A percentile compares a stretch with the other conserved stretches of the same genome.
Evolutionary conservation across 1,140 invertebrate species (phyloP).

Genomic region (Orussus abietinus): DNA sequence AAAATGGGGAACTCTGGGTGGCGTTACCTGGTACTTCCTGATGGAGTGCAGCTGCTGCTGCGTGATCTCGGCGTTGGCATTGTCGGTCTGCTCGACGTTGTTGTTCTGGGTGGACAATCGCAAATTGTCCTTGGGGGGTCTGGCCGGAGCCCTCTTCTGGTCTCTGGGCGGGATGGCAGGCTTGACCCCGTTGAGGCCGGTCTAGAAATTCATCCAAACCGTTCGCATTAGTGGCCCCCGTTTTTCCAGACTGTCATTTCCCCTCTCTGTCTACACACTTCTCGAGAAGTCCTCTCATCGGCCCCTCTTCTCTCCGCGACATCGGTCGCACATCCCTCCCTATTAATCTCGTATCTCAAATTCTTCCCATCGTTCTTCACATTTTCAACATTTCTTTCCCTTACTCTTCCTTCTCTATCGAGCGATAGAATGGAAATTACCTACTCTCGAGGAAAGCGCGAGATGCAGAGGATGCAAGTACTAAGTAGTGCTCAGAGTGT

Average conservation of each 20-base stretch:
- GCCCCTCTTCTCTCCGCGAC: background rate
- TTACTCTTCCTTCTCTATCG: slow-evolving; percentile 13
- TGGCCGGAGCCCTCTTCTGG: slow-evolving; percentile 65
- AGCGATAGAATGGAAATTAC: no score
- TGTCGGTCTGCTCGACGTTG: slow-evolving; percentile 56
- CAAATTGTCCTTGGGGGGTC: slow-evolving; percentile 60
- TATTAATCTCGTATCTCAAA: background rate
- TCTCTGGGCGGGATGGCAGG: slow-evolving; percentile 73
- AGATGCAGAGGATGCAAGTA: no score
- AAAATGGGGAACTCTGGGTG: no score
- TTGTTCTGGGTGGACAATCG: slow-evolving; percentile 46
- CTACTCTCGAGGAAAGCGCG: no score
- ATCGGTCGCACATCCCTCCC: background rate
- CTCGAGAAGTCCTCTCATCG: no score
- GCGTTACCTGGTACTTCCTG: slow-evolving; percentile 85
- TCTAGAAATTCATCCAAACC: slow-evolving; percentile 43
- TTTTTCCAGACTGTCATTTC: no score
- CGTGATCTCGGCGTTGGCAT: slow-evolving; percentile 63
- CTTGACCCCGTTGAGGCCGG: slow-evolving; percentile 57
- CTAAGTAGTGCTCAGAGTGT: no score
- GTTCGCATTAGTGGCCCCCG: slow-evolving; percentile 26
- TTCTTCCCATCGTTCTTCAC: background rate
- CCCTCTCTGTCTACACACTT: no score
- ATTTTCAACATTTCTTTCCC: slow-evolving; percentile 6
- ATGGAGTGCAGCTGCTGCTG: slow-evolving; percentile 85